These are phyloP conservation scores for Leucosticte australis DNA, from an alignment of 2,113 vertebrate genomes.

Conservation along the genomic window DNA sequence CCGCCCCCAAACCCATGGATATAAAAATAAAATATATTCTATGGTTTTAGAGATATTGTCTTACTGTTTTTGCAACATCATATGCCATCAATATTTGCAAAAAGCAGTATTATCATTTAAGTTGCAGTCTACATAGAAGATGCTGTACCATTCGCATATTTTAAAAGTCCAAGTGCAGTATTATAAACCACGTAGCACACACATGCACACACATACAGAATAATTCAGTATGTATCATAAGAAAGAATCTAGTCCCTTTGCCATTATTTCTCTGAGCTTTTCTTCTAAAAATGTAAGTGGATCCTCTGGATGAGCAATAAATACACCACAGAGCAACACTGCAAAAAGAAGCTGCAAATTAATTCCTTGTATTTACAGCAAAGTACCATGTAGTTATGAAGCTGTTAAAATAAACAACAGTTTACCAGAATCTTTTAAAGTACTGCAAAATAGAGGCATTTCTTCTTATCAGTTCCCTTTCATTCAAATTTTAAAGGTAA, in stretches of 20 bases:
- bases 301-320: constrained; percentile 60
- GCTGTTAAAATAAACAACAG: background rate
- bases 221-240: constrained; percentile 46
- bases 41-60: background rate
- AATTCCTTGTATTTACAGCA: background rate
- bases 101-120: background rate
- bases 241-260: constrained; percentile 49
- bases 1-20: accelerated
- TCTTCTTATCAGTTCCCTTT: background rate
- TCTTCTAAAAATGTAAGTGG: constrained; percentile 69
- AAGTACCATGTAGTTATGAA: background rate
- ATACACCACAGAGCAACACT: constrained; percentile 67
- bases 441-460: background rate
- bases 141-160: background rate
- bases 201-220: background rate
- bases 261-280: constrained; percentile 69
- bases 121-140: background rate
- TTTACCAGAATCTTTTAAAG: background rate
- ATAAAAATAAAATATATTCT: background rate
- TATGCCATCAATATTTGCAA: background rate
- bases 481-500: background rate
- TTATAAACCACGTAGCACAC: background rate
- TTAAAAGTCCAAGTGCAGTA: background rate
- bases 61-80: background rate
- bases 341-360: background rate